Evolutionary conservation across 1,140 invertebrate species (phyloP), one percentile per base, ranked within the genome.

Genomic region (Drosophila mayri): DNA sequence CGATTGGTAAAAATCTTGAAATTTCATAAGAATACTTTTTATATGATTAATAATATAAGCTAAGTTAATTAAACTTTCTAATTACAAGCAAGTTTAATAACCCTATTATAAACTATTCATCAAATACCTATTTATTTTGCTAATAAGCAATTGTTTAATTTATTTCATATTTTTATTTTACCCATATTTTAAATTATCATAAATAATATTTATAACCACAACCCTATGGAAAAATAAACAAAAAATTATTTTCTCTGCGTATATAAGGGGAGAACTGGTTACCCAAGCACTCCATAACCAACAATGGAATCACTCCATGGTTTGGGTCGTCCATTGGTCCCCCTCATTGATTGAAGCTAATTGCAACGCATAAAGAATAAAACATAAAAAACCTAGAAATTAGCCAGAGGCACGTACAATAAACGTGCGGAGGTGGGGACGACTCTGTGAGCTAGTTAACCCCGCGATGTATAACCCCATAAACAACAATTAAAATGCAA

Each of bases 291-390:
- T 65, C 44, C 43, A 76, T 18, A 40, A 9, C 28, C 55, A 67
- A 76, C 74, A 76, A 76, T 58, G 66, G 40, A 44, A 40, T 46
- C 35, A 38, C 57, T 79, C 25, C 47, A 76, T 84, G 76, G 50
- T 47, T 84, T 84, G 49, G 54, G 60, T 77, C 70, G 70, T 44
- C 28, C 61, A 52, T 50, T 14, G 38, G 22, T n/a, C 40, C 61
- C 38, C 40, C 49, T 49, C 83, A 87, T 81, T 90, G 78, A 90
- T 85, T 90, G 63, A 72, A 77, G 68, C 71, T 85, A 90, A 90
- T 90, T 90, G 85, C 77, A 84, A 71, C 79, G 74, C 70, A 79
- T 35, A 71, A 67, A 85, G 60, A 62, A 67, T 44, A 76, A 75
- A 46, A 47, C 52, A 77, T 41, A 49, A n/a, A 61, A 62, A 74